Percentiles rank a stretch among this genome's conserved stretches.
Conservation (phyloP, 2,888 invertebrate species). For the Scaeva pyrastri region DNA sequence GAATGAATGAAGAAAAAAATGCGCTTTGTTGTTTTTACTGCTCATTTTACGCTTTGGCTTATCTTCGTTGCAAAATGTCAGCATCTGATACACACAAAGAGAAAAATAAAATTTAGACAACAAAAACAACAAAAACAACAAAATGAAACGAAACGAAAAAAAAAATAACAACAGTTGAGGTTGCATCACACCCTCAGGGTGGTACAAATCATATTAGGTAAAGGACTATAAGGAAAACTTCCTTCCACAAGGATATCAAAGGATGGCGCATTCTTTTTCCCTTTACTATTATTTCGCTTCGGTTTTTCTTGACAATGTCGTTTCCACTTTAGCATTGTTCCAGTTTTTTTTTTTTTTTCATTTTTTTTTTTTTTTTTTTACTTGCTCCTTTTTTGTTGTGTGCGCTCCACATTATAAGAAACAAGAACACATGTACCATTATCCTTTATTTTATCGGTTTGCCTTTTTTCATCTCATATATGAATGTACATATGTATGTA, state of each 20-base stretch:
- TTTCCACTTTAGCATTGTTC: constrained; percentile 52
- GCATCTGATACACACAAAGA: constrained; percentile 53
- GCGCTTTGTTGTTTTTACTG: constrained; percentile 63
- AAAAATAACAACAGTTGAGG: constrained; percentile 41
- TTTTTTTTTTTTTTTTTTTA: neutral
- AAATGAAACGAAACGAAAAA: neutral
- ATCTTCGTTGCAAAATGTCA: constrained; percentile 48
- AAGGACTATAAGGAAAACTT: constrained; percentile 39
- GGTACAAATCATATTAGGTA: constrained; percentile 59
- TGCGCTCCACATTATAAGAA: constrained; percentile 50
- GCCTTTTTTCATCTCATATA: constrained; percentile 25
- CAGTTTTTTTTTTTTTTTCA: constrained; percentile 19
- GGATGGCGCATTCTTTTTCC: constrained; percentile 35
- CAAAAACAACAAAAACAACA: too few species aligned
- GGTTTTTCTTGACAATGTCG: constrained; percentile 59
- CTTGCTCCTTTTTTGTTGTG: constrained; percentile 23
- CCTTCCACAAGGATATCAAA: constrained; percentile 57
- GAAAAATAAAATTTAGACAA: constrained; percentile 11
- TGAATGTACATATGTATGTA: too few species aligned
- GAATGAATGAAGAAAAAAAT: constrained; percentile 25
- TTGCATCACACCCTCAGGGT: constrained; percentile 46
- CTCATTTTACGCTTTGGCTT: constrained; percentile 46
- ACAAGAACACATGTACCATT: constrained; percentile 73
- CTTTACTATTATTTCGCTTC: neutral
- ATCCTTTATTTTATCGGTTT: constrained; percentile 74